These are phyloP conservation scores for Chaetodon trifasciatus DNA, from an alignment of 2,797 vertebrate genomes.

Conservation along the genomic window DNA sequence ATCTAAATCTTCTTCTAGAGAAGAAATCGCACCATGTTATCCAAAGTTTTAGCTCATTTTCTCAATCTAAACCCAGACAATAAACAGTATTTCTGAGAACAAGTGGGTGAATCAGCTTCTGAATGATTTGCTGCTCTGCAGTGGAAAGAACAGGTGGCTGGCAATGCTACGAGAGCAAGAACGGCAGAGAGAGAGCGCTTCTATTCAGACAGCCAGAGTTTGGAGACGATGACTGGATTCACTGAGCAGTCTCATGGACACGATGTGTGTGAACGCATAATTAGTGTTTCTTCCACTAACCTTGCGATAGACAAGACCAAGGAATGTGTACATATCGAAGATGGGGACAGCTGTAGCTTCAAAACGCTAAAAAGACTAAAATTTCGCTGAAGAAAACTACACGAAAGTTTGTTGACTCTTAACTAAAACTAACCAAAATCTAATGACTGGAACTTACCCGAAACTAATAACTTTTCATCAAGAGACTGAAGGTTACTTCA, in stretches of 20 bases:
- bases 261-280: background rate
- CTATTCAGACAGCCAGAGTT: background rate
- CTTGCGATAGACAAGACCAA: background rate
- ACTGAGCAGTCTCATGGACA: background rate
- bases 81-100: background rate
- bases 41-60: background rate
- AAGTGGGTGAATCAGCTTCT: background rate
- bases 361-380: no score
- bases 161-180: background rate
- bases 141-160: background rate
- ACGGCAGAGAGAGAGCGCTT: background rate
- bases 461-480: no score
- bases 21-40: background rate
- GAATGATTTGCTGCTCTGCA: background rate
- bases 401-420: no score
- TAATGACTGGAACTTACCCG: no score
- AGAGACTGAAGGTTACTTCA: no score
- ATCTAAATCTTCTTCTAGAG: background rate
- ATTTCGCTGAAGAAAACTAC: no score
- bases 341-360: background rate
- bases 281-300: background rate
- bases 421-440: no score
- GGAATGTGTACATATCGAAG: background rate
- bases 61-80: conserved; percentile 1
- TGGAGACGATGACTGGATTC: background rate